Conservation (phyloP, 2,113 vertebrate genomes). For the Aldabrachelys gigantea region DNA sequence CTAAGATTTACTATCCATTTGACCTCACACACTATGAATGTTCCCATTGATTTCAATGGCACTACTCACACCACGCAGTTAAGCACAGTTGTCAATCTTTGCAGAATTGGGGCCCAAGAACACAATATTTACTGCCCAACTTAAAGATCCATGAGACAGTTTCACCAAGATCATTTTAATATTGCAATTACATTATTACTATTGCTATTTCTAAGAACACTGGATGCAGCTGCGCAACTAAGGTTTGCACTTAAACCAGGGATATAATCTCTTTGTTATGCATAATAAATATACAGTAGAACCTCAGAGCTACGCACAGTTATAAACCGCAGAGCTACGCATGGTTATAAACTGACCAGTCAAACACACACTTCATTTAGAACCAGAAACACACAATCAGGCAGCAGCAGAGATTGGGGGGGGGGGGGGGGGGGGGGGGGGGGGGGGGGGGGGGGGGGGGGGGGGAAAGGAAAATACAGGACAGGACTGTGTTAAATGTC, state of each 20-base stretch:
- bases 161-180: background rate
- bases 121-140: background rate
- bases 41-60: background rate
- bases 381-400: no score
- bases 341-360: no score
- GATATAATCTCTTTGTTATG: background rate
- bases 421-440: no score
- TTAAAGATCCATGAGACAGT: background rate
- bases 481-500: no score
- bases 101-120: background rate
- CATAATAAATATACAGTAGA: background rate
- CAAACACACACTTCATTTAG: no score
- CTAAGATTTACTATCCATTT: background rate
- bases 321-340: no score
- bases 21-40: accelerated
- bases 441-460: no score
- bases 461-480: no score
- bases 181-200: background rate
- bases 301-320: no score
- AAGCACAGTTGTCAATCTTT: background rate
- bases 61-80: background rate
- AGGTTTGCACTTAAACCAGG: background rate
- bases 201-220: background rate
- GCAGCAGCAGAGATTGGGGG: no score
- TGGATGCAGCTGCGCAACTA: background rate